A percentile compares a stretch with the other conserved stretches of the same genome.
phyloP scores from a whole-genome alignment of 2,113 vertebrate genomes.

The Melozone crissalis region DNA sequence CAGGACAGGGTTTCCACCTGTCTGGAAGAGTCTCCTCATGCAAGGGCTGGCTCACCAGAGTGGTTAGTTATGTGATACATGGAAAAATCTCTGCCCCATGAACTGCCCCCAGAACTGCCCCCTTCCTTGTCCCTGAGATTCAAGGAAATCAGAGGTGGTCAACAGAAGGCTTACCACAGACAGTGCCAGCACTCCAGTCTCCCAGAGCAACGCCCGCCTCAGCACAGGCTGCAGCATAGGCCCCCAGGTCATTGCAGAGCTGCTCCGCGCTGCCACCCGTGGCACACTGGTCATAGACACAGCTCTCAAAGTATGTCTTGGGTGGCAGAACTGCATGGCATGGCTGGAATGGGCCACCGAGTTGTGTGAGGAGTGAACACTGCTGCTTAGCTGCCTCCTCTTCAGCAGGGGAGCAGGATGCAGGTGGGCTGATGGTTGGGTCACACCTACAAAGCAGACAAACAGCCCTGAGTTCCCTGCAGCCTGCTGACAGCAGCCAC shows the following conservation, averaged over 20 bases:
- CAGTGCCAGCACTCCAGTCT: slow-evolving; percentile 77
- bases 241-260: slow-evolving; percentile 74
- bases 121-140: background rate
- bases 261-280: slow-evolving; percentile 12
- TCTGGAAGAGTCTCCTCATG: background rate
- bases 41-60: too few relatives aligned
- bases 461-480: background rate
- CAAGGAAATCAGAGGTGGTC: background rate
- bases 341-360: slow-evolving; percentile 67
- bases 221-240: slow-evolving; percentile 74
- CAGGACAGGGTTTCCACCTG: background rate
- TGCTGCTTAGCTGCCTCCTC: slow-evolving; percentile 12
- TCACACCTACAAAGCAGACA: slow-evolving; percentile 25
- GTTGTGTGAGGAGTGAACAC: slow-evolving; percentile 74
- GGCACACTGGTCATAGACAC: slow-evolving; percentile 79
- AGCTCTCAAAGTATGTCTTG: slow-evolving; percentile 75
- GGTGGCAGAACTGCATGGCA: slow-evolving; percentile 71
- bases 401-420: background rate
- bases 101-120: background rate
- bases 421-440: background rate
- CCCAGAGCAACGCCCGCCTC: slow-evolving; percentile 69
- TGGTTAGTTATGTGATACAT: fast-evolving
- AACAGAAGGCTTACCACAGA: slow-evolving; percentile 76
- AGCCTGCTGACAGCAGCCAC: background rate
- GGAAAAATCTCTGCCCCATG: too few relatives aligned